phyloP scores from a whole-genome alignment of 2,888 invertebrate genomes.

The Helicoverpa assulta region DNA sequence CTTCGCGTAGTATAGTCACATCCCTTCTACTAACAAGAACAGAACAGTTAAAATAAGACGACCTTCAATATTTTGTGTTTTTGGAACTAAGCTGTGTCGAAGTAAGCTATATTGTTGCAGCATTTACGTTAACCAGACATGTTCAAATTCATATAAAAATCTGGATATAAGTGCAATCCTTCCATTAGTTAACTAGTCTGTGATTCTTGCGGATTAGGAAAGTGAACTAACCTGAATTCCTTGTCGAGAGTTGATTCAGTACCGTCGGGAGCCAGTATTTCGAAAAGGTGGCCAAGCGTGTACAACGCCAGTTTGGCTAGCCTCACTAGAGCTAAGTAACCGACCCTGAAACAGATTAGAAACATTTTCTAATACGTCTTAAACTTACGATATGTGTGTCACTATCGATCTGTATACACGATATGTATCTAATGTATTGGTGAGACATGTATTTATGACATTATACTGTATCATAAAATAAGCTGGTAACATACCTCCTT shows the following conservation, averaged over 20 bases:
- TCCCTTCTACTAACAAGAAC: conserved; percentile 80
- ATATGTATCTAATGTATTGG: no score
- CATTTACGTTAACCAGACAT: neutral
- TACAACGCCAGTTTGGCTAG: conserved; percentile 97
- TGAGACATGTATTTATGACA: neutral
- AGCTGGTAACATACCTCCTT: conserved; percentile 75
- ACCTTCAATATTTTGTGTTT: neutral
- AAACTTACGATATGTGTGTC: neutral
- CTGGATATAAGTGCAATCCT: neutral
- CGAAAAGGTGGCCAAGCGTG: conserved; percentile 95
- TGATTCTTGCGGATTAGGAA: neutral
- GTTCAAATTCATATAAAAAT: neutral
- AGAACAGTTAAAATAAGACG: conserved; percentile 31
- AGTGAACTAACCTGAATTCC: conserved; percentile 78
- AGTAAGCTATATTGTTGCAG: neutral
- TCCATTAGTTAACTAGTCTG: conserved; percentile 6
- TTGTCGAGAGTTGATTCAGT: conserved; percentile 82
- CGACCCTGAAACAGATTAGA: conserved; percentile 91
- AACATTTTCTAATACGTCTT: neutral
- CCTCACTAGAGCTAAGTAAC: conserved; percentile 96
- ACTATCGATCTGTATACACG: no score
- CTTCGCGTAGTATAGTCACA: conserved; percentile 94
- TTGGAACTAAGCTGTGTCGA: neutral
- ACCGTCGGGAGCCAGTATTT: conserved; percentile 89
- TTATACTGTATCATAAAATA: neutral